Evolutionary conservation across 2,113 vertebrate species (phyloP), one percentile per base, ranked within the genome.

Genomic region (Petrocephalus microphthalmus): DNA sequence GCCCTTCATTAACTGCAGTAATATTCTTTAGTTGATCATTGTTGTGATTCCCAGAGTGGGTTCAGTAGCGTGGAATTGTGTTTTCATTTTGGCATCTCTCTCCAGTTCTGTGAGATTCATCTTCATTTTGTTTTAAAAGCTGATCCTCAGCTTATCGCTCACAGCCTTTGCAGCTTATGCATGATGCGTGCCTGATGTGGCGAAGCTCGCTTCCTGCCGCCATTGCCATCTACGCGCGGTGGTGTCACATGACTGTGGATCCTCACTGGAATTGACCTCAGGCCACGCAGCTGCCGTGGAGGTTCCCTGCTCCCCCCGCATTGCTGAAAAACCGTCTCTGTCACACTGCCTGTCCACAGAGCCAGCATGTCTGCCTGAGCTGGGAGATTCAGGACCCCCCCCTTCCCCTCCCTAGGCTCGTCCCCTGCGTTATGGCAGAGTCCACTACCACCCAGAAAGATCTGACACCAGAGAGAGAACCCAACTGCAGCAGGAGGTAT

Each of bases 401-500:
- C 64, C n/a, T n/a, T 17, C 33, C 83, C 83, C 37, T 49, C 81
- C 45, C 81, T 20, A 78, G 71, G 47, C 85, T 57, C 67, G 19
- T n/a, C 49, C 86, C 83, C 85, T 90, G 88, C 85, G 71, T n/a
- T 78, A 93, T 93, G 92, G 88, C 90, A 71, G 91, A 91, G 53
- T 49, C 89, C 8, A 81, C 86, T 42, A 57, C 84, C 60, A 49
- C 89, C 85, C 83, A 83, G 20, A 84, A 89, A 37, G 87, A 90
- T 25, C 71, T 89, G 22, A 88, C 90, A 42, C 85, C 90, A 88
- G 91, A 89, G 82, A 57, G 67, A 22, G 89, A 90, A 88, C 74
- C 87, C 67, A 87, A 91, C 89, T 90, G 87, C 92, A 91, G 89
- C 84, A 89, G 86, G 8, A 90, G 92, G 92, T 93, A 91, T 7